Percentiles rank a stretch among this genome's conserved stretches.
These are phyloP conservation scores for Leuciscus waleckii DNA, from an alignment of 2,797 vertebrate species.

Conservation along the genomic window DNA sequence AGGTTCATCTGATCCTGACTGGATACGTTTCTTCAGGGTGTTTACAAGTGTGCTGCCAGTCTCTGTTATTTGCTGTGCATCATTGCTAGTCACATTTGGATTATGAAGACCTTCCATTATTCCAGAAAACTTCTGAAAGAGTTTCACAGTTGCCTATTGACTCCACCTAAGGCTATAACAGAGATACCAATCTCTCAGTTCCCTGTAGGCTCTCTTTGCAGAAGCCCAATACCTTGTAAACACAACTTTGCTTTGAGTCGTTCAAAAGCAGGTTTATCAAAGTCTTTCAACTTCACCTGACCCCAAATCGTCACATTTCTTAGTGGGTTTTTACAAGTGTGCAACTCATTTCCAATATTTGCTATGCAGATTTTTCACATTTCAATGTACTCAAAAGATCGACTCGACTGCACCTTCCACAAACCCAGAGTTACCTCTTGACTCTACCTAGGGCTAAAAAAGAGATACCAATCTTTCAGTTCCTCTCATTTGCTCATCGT, in stretches of 20 bases:
- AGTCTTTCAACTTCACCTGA: background rate
- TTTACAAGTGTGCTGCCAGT: background rate
- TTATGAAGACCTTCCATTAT: background rate
- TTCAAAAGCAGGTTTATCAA: background rate
- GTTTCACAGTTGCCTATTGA: slow-evolving; percentile 18
- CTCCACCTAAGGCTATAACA: background rate
- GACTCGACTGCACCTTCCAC: background rate
- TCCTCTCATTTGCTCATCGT: background rate
- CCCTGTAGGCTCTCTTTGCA: background rate
- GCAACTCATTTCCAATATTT: background rate
- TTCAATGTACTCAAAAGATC: background rate
- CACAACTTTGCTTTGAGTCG: background rate
- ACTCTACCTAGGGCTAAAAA: background rate
- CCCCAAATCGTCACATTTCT: background rate
- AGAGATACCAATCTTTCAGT: background rate
- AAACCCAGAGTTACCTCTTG: background rate
- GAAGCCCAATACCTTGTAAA: background rate
- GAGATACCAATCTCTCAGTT: background rate
- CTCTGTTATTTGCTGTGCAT: background rate
- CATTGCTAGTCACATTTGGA: background rate
- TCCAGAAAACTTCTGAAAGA: background rate
- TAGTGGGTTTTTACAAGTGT: background rate
- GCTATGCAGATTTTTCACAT: background rate
- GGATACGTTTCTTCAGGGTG: background rate
- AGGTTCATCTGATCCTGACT: background rate